Conservation (phyloP, 1,140 invertebrate species). For the Coenobita brevimanus region DNA sequence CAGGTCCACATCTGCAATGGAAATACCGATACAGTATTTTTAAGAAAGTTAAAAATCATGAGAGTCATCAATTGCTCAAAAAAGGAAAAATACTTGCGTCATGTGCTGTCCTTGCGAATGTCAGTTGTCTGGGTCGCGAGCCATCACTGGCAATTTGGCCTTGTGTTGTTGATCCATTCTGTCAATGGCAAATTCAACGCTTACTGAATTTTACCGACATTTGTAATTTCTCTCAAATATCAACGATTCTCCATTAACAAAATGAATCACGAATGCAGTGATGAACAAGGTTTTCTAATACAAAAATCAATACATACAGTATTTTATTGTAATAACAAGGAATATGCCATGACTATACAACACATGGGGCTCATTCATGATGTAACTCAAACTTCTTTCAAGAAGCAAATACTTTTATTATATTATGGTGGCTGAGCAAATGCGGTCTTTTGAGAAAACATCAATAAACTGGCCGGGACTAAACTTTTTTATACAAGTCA, state of each 20-base stretch:
- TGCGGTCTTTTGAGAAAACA: too few relatives aligned
- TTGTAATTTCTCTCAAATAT: slow-evolving; percentile 41
- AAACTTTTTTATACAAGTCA: too few relatives aligned
- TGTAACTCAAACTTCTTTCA: too few relatives aligned
- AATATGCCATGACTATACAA: slow-evolving; percentile 51
- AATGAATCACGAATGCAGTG: not conserved
- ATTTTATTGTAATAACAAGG: not conserved
- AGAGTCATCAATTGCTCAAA: slow-evolving; percentile 57
- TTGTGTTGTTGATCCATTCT: slow-evolving; percentile 64
- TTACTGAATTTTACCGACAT: slow-evolving; percentile 46
- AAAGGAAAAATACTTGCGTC: slow-evolving; percentile 67
- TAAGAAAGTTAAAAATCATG: slow-evolving; percentile 39
- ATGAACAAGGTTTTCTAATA: not conserved
- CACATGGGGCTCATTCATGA: slow-evolving; percentile 44
- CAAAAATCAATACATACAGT: not conserved
- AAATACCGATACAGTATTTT: slow-evolving; percentile 9
- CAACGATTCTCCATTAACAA: slow-evolving; percentile 34
- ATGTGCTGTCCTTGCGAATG: slow-evolving; percentile 63
- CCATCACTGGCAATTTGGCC: slow-evolving; percentile 65
- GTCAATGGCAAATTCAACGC: slow-evolving; percentile 63
- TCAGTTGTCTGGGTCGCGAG: slow-evolving; percentile 66
- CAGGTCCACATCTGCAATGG: slow-evolving; percentile 47
- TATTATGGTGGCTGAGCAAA: too few relatives aligned
- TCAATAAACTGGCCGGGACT: too few relatives aligned
- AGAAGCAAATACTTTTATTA: too few relatives aligned